Conservation (phyloP, 2,888 invertebrate species). For the Drosophila nigritarsus region DNA sequence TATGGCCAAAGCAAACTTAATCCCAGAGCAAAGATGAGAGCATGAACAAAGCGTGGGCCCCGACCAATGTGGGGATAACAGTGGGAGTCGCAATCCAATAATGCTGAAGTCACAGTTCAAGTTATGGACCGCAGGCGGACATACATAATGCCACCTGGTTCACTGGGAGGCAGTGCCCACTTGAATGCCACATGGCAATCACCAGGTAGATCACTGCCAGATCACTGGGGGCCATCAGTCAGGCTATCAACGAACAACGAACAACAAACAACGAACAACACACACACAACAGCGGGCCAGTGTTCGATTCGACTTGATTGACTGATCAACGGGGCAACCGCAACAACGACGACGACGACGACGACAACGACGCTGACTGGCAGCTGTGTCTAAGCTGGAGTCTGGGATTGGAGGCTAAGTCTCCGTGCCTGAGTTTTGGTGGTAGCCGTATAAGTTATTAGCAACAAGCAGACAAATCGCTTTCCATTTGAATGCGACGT, state of each 20-base stretch:
- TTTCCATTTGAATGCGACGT: slow-evolving; percentile 81
- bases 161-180: slow-evolving; percentile 43
- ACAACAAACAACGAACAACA: slow-evolving; percentile 16
- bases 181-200: slow-evolving; percentile 32
- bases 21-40: not conserved
- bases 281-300: slow-evolving; percentile 6
- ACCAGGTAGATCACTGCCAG: slow-evolving; percentile 40
- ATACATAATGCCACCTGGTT: slow-evolving; percentile 10
- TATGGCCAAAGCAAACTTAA: slow-evolving; percentile 2
- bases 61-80: slow-evolving; percentile 5
- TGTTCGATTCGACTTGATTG: slow-evolving; percentile 55
- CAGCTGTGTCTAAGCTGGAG: slow-evolving; percentile 8
- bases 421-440: slow-evolving; percentile 1
- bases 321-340: slow-evolving; percentile 65
- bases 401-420: not conserved
- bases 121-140: slow-evolving; percentile 19
- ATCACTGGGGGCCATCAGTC: slow-evolving; percentile 52
- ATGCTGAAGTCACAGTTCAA: slow-evolving; percentile 57
- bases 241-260: slow-evolving; percentile 24
- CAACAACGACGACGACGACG: slow-evolving; percentile 15
- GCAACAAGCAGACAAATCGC: slow-evolving; percentile 83
- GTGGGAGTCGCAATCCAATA: slow-evolving; percentile 31
- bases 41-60: slow-evolving; percentile 30
- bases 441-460: slow-evolving; percentile 71
- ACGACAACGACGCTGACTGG: slow-evolving; percentile 8